Evolutionary conservation across 1,140 invertebrate species (phyloP).

Genomic region (Coptotermes formosanus): DNA sequence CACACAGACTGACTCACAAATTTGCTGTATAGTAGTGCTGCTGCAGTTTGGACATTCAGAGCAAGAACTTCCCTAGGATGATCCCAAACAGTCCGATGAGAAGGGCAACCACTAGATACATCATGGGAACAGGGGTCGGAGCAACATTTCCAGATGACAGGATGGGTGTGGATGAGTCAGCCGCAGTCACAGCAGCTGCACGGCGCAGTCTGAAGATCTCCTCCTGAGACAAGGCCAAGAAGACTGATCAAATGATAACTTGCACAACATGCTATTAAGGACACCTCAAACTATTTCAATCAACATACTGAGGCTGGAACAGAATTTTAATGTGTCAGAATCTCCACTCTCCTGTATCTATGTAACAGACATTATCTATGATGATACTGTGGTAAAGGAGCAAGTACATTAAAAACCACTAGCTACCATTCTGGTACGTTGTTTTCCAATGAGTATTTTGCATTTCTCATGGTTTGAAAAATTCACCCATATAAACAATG

Average conservation of each 20-base stretch:
- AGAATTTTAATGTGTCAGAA: too few relatives aligned
- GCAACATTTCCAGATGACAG: constrained; percentile 37
- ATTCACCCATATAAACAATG: too few relatives aligned
- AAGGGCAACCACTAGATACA: constrained; percentile 48
- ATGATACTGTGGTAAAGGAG: too few relatives aligned
- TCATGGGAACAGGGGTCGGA: constrained; percentile 44
- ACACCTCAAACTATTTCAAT: too few relatives aligned
- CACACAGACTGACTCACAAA: constrained; percentile 31
- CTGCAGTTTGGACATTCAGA: constrained; percentile 42
- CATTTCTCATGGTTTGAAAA: too few relatives aligned
- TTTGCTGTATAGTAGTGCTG: constrained; percentile 13
- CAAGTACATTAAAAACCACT: too few relatives aligned
- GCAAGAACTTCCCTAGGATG: constrained; percentile 51
- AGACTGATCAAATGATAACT: not conserved
- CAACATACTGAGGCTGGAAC: too few relatives aligned
- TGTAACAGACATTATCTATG: too few relatives aligned
- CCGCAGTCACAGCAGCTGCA: constrained; percentile 34
- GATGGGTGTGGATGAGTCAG: constrained; percentile 37
- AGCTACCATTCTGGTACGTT: too few relatives aligned
- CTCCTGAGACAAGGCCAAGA: constrained; percentile 37
- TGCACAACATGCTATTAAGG: too few relatives aligned
- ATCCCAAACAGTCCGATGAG: constrained; percentile 48
- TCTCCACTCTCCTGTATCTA: too few relatives aligned
- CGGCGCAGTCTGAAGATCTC: constrained; percentile 40
- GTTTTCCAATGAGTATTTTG: too few relatives aligned